These are phyloP conservation scores for Solea senegalensis DNA, from an alignment of 2,113 vertebrate genomes.

Conservation along the genomic window DNA sequence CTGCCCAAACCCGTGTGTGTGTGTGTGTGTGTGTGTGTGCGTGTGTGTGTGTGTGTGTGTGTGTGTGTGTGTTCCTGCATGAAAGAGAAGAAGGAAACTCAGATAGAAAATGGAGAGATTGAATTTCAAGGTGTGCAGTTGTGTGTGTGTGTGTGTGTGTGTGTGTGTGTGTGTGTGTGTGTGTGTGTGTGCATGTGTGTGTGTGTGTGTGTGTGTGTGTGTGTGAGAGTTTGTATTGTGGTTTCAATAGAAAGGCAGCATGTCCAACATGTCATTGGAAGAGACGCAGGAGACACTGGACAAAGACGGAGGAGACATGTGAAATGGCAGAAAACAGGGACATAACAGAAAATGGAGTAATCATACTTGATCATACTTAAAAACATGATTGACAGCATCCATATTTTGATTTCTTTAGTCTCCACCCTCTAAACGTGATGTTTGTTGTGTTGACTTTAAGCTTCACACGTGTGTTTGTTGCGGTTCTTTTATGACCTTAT, in stretches of 20 bases:
- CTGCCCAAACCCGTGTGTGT: neutral
- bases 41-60: slow-evolving; percentile 11
- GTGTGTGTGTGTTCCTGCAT: slow-evolving; percentile 32
- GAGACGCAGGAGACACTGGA: slow-evolving; percentile 1
- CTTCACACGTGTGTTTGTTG: too few relatives aligned
- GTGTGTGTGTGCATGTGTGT: slow-evolving; percentile 1
- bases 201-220: neutral
- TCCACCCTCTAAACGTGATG: too few relatives aligned
- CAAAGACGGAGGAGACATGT: slow-evolving; percentile 1
- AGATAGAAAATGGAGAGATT: slow-evolving; percentile 52
- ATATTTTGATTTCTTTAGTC: slow-evolving; percentile 10
- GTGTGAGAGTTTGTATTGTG: slow-evolving; percentile 18
- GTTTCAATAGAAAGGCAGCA: slow-evolving; percentile 34
- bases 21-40: slow-evolving; percentile 24
- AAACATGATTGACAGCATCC: neutral
- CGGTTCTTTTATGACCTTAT: too few relatives aligned
- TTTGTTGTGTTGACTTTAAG: too few relatives aligned
- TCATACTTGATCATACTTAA: too few relatives aligned
- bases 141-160: slow-evolving; percentile 2
- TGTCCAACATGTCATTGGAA: slow-evolving; percentile 24
- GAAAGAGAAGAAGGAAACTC: slow-evolving; percentile 39
- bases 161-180: neutral
- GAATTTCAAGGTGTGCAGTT: slow-evolving; percentile 50
- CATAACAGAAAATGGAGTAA: neutral
- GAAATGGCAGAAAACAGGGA: slow-evolving; percentile 1